Evolutionary conservation across 2,113 vertebrate genomes (phyloP).

Genomic region (Ictalurus punctatus): DNA sequence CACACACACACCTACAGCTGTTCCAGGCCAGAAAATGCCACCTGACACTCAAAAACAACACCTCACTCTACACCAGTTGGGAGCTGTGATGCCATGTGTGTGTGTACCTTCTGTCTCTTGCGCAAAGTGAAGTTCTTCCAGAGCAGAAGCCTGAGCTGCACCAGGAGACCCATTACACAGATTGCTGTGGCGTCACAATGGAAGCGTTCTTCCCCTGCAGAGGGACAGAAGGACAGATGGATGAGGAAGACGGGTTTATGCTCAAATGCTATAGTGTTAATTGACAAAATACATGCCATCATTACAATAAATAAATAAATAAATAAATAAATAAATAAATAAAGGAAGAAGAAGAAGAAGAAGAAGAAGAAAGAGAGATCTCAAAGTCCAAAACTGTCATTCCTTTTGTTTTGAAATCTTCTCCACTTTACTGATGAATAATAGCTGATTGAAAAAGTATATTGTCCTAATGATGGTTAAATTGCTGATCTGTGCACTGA

Average conservation of each 20-base stretch:
- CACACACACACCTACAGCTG: slow-evolving; percentile 32
- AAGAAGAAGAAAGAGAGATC: neutral
- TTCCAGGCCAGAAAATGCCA: slow-evolving; percentile 32
- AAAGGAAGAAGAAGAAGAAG: too few species aligned
- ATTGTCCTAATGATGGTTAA: slow-evolving; percentile 1
- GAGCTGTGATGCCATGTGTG: neutral
- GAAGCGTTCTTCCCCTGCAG: slow-evolving; percentile 61
- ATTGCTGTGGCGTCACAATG: slow-evolving; percentile 70
- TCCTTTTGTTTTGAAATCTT: neutral
- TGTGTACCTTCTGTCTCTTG: slow-evolving; percentile 75
- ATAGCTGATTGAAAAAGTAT: slow-evolving; percentile 1
- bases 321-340: too few species aligned
- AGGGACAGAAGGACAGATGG: slow-evolving; percentile 1
- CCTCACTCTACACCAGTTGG: slow-evolving; percentile 6
- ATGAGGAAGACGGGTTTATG: neutral
- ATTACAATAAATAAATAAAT: neutral
- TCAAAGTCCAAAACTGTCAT: neutral
- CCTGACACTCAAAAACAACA: slow-evolving; percentile 27
- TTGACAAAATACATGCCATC: neutral
- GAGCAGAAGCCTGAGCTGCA: slow-evolving; percentile 76
- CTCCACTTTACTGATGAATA: neutral
- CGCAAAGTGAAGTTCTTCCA: slow-evolving; percentile 81
- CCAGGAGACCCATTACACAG: slow-evolving; percentile 75
- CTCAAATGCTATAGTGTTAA: neutral
- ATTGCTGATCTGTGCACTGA: neutral